These are phyloP conservation scores for Drosophila nebulosa DNA, from an alignment of 1,140 invertebrate genomes.

Conservation along the genomic window DNA sequence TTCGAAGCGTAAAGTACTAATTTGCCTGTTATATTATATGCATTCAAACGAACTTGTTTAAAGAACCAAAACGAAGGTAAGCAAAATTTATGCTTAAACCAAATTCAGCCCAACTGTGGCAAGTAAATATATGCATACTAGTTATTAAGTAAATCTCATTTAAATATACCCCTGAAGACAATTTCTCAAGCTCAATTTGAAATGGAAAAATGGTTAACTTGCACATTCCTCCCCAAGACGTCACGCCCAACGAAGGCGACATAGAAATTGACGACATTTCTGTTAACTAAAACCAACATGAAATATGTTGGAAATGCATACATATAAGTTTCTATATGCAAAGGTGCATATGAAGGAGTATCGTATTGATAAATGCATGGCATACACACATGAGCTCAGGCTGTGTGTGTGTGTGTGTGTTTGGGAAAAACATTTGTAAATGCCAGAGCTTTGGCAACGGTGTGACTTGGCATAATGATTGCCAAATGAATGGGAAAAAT, in stretches of 20 bases:
- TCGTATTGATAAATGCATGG: slow-evolving; percentile 66
- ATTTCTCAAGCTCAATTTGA: slow-evolving; percentile 49
- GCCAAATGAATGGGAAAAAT: slow-evolving; percentile 68
- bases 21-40: slow-evolving; percentile 41
- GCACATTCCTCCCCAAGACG: neutral
- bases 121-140: slow-evolving; percentile 17
- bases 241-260: neutral
- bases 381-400: slow-evolving; percentile 11
- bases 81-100: slow-evolving; percentile 39
- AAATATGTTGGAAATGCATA: slow-evolving; percentile 51
- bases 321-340: neutral
- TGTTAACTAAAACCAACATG: slow-evolving; percentile 71
- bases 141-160: slow-evolving; percentile 54
- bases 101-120: slow-evolving; percentile 9
- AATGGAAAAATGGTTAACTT: slow-evolving; percentile 25
- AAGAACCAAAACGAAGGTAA: neutral
- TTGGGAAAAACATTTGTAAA: slow-evolving; percentile 66
- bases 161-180: slow-evolving; percentile 31
- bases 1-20: neutral
- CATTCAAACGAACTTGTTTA: slow-evolving; percentile 26
- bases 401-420: slow-evolving; percentile 37
- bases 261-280: slow-evolving; percentile 54
- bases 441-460: slow-evolving; percentile 24
- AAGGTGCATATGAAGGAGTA: neutral
- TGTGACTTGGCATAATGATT: slow-evolving; percentile 48